Evolutionary conservation across 2,888 invertebrate species (phyloP).

Genomic region (Conomelus anceps): DNA sequence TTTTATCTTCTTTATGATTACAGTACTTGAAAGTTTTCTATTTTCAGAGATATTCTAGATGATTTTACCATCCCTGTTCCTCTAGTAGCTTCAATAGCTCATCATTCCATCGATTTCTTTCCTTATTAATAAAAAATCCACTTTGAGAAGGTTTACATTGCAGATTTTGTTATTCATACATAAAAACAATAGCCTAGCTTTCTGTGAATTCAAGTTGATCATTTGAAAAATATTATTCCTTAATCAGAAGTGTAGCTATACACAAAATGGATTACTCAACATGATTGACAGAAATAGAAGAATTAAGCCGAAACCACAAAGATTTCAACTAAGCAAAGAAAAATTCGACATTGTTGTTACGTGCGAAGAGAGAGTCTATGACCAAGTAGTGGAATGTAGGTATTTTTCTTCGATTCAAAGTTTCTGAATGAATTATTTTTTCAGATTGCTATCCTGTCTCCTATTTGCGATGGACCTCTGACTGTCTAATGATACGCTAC

Average conservation of each 20-base stretch:
- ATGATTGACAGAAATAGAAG: constrained; percentile 96
- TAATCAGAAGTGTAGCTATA: constrained; percentile 57
- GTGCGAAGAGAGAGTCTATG: constrained; percentile 97
- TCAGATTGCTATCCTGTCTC: not conserved
- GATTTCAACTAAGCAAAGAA: constrained; percentile 83
- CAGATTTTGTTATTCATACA: too few relatives aligned
- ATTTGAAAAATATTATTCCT: not conserved
- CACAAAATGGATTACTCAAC: constrained; percentile 95
- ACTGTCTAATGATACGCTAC: too few relatives aligned
- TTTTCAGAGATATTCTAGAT: too few relatives aligned
- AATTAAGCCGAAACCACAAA: constrained; percentile 89
- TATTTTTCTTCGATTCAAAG: constrained; percentile 10
- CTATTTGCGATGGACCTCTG: not conserved
- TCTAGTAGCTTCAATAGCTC: too few relatives aligned
- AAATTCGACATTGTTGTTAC: constrained; percentile 94
- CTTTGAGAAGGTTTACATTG: too few relatives aligned
- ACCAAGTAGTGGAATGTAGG: constrained; percentile 89
- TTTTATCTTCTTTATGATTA: too few relatives aligned
- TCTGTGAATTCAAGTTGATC: not conserved
- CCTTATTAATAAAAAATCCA: too few relatives aligned
- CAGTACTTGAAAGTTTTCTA: too few relatives aligned
- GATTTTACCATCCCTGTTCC: too few relatives aligned
- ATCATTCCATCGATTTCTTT: too few relatives aligned
- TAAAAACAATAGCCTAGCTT: not conserved
- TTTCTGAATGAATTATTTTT: not conserved